A percentile compares a stretch with the other conserved stretches of the same genome.
phyloP scores from a whole-genome alignment of 2,113 vertebrate genomes.

The Brienomyrus longianalis region DNA sequence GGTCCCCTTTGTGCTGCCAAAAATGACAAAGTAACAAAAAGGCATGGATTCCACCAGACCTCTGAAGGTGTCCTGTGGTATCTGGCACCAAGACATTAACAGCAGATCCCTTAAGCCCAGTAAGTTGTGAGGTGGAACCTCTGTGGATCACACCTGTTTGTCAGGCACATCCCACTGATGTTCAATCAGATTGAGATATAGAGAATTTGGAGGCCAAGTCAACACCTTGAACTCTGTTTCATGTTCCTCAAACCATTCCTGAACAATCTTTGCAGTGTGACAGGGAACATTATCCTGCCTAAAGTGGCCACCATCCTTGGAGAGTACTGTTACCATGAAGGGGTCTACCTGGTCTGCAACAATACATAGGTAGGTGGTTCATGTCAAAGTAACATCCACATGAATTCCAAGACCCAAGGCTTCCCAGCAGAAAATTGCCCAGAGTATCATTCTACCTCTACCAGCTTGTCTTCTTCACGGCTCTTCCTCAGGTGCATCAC shows the following conservation, averaged over 20 bases:
- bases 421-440: background rate
- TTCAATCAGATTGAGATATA: no score
- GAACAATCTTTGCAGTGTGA: background rate
- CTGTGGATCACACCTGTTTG: no score
- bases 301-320: background rate
- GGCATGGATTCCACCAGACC: background rate
- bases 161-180: no score
- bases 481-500: background rate
- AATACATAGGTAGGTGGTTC: background rate
- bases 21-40: background rate
- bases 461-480: background rate
- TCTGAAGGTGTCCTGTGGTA: background rate
- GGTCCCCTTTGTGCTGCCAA: background rate
- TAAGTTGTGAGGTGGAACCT: no score
- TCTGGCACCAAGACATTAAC: no score
- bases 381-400: background rate
- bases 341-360: background rate
- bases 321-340: background rate
- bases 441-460: background rate
- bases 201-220: no score
- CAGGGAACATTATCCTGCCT: background rate
- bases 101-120: no score
- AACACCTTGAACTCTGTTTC: no score
- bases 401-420: background rate
- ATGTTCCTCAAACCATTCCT: background rate